phyloP scores from a whole-genome alignment of 2,888 invertebrate species.

The Harpalus rubripes region DNA sequence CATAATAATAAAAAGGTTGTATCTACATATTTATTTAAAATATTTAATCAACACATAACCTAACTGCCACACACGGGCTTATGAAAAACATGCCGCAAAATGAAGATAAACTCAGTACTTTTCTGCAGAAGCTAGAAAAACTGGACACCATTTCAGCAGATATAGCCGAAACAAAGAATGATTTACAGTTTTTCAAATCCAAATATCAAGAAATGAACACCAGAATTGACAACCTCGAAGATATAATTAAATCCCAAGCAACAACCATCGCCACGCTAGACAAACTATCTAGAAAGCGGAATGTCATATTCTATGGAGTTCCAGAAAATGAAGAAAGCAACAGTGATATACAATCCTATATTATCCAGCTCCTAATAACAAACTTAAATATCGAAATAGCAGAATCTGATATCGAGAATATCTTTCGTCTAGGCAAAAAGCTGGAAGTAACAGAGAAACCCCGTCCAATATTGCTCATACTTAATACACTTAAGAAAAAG shows the following conservation, averaged over 20 bases:
- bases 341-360: background rate
- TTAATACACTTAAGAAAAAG: background rate
- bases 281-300: no score
- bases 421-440: conserved; percentile 2
- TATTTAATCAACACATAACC: no score
- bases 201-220: background rate
- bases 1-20: no score
- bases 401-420: background rate
- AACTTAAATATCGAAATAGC: background rate
- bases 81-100: no score
- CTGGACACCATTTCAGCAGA: conserved; percentile 1
- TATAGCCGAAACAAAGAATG: background rate
- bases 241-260: background rate
- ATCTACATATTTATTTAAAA: no score
- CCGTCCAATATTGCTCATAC: conserved; percentile 8
- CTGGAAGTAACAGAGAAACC: background rate
- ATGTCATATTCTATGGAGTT: background rate
- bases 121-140: background rate
- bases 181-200: background rate
- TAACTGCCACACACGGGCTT: no score
- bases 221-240: background rate
- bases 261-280: background rate
- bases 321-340: background rate
- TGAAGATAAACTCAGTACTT: conserved; percentile 74
- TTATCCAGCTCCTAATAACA: background rate